Base-by-base conservation (phyloP, 2,797 vertebrate species). In the Serranus cabrilla region DNA sequence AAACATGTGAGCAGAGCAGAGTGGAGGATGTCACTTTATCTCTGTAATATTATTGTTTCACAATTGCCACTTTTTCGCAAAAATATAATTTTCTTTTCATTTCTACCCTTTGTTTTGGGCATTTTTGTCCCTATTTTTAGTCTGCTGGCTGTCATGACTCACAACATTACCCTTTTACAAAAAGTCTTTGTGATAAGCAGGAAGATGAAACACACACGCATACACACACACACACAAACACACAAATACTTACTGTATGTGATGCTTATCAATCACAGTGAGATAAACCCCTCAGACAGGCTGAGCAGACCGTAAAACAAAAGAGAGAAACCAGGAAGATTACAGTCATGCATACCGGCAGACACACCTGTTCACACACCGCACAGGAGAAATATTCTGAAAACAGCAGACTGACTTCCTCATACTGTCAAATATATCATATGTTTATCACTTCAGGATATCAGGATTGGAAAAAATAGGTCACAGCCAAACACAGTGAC, bases 251-350 rank as follows among this genome's bases (percentile, higher is more conserved):
- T 42, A 11, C 14, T 10, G 17, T 12, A 17, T 0, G 3, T 9
- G 18, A 42, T 47, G 12, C 16, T 34, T 31, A 21, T 56, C 11
- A 25, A 7, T 4, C 13, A 20, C 40, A 55, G 25, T 11, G 2
- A n/a, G 12, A 47, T 11, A 45, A 79, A 79, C 61, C 11, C 17
- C 27, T 39, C 17, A 61, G 14, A 76, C 55, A 69, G 73, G 66
- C 64, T 60, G 20, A 52, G 42, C 55, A 20, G 1, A 67, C 10
- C 11, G 37, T 12, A 5, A 50, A 61, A 68, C 46, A 75, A 61
- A 61, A 63, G 16, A 56, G 34, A 39, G n/a, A 59, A 23, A 64
- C 9, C 37, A 47, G 55, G 60, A 66, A 68, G 46, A 56, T 50
- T 5, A 7, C 11, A 0, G 43, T 40, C 5, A 7, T 11, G 42